Base-by-base conservation (phyloP, 2,113 vertebrate species). In the Mormoops blainvillei region DNA sequence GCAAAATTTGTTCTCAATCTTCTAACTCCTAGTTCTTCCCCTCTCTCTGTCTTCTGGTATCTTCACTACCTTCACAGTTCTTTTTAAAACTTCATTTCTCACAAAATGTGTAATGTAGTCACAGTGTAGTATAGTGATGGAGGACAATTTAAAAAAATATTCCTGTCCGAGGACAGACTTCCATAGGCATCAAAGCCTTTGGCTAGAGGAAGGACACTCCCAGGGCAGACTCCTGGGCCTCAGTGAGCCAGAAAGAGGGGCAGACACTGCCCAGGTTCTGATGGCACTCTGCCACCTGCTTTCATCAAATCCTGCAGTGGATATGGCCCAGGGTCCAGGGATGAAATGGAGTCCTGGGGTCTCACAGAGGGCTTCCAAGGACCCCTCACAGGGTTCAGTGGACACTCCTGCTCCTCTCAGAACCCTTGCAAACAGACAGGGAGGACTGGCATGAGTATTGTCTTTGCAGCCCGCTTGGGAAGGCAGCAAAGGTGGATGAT, bases 1-100 rank as follows among this genome's bases (percentile, higher is more conserved):
- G 20, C 18, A 26, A 36, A 33, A 6, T 48, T n/a, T 56, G 2
- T 52, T 45, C 65, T 76, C 7, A 7, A 19, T 12, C 6, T 5
- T 41, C 56, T 41, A 2, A 26, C 10, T 63, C 38, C 15, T 58
- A 45, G 19, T 45, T 54, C 43, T 26, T 78, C 7, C n/a, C 48
- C 36, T 76, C 50, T 19, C 4, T 4, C 56, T 19, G 26, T 50
- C 36, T 33, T 43, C 4, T 38, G 8, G 12, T 63, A 52, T 48
- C n/a, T 77, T 18, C 8, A 50, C 8, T 36, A 54, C 26, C 54
- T 41, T 80, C 13, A 38, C 2, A 38, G 0, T 71, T 65, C 12
- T 71, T 43, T 88, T 56, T n/a, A 74, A 83, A 94, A 83, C 19
- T n/a, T 58, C 22, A 65, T 95, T 28, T 73, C n/a, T 80, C 38